Percentiles rank a stretch among this genome's conserved stretches.
These are phyloP conservation scores for Aphodius sticticus DNA, from an alignment of 2,888 invertebrate species.

Conservation along the genomic window DNA sequence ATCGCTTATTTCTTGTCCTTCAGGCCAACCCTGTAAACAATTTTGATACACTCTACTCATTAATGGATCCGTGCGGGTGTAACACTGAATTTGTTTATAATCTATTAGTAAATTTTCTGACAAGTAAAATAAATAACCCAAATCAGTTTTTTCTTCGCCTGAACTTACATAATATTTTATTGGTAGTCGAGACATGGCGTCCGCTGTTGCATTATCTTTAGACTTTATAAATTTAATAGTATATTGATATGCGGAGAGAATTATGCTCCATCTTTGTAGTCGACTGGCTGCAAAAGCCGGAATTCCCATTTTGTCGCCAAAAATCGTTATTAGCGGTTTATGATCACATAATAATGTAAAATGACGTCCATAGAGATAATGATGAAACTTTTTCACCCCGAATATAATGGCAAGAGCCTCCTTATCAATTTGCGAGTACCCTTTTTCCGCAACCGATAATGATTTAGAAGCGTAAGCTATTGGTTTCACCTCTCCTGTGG, in stretches of 20 bases:
- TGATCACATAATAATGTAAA: slow-evolving; percentile 22
- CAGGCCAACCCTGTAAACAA: slow-evolving; percentile 10
- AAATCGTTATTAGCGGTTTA: slow-evolving; percentile 7
- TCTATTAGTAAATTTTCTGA: too few relatives aligned
- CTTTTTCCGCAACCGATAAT: background rate
- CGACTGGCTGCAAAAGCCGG: slow-evolving; percentile 5
- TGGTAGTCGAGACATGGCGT: too few relatives aligned
- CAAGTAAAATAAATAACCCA: too few relatives aligned
- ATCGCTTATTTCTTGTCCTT: background rate
- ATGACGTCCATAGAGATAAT: slow-evolving; percentile 31
- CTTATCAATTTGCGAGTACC: slow-evolving; percentile 27
- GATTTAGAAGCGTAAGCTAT: slow-evolving; percentile 23
- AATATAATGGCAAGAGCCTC: slow-evolving; percentile 26
- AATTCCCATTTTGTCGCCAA: slow-evolving; percentile 39
- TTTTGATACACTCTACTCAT: slow-evolving; percentile 14
- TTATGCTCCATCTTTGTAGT: slow-evolving; percentile 9
- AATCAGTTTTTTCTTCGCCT: background rate
- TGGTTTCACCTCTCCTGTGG: background rate
- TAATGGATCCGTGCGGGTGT: slow-evolving; percentile 23
- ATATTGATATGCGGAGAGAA: slow-evolving; percentile 5
- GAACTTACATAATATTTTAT: background rate
- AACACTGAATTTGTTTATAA: slow-evolving; percentile 9
- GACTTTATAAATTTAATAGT: slow-evolving; percentile 13
- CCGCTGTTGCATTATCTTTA: background rate
- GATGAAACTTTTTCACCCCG: slow-evolving; percentile 24